These are phyloP conservation scores for Bubo scandiacus DNA, from an alignment of 2,113 vertebrate genomes.

Conservation along the genomic window DNA sequence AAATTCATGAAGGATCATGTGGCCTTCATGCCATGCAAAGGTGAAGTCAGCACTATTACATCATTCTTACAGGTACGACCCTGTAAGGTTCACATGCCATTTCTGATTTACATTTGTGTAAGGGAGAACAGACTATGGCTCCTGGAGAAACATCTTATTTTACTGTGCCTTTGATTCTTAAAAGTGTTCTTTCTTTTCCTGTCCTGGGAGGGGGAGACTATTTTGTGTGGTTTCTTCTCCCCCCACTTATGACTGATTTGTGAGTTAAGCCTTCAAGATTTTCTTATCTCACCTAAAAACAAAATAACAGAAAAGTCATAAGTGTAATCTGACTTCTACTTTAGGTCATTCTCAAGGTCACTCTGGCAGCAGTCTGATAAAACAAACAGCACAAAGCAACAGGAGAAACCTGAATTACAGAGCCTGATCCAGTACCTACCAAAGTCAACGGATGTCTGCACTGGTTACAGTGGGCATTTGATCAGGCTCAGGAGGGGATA, in stretches of 20 bases:
- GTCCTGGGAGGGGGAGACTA: not conserved
- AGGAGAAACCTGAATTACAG: not conserved
- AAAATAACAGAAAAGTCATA: not conserved
- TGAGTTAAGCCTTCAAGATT: not conserved
- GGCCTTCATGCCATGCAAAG: not conserved
- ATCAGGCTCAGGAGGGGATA: not conserved
- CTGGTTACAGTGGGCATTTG: not conserved
- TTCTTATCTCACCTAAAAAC: not conserved
- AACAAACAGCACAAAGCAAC: not conserved
- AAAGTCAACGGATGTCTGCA: not conserved
- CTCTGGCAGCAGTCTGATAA: not conserved
- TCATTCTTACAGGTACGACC: not conserved
- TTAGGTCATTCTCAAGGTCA: not conserved
- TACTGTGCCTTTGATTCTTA: not conserved
- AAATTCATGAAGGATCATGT: rapidly evolving
- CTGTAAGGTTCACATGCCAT: not conserved
- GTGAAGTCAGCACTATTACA: not conserved
- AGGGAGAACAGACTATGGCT: not conserved
- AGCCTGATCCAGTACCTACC: not conserved
- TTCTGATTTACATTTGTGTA: not conserved
- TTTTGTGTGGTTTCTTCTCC: not conserved
- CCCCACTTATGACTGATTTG: not conserved
- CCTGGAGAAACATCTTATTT: not conserved
- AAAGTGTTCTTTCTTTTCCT: not conserved
- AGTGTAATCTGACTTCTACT: not conserved